Percentiles rank a stretch among this genome's conserved stretches.
These are phyloP conservation scores for Marronus borbonicus DNA, from an alignment of 2,888 invertebrate genomes.

Conservation along the genomic window DNA sequence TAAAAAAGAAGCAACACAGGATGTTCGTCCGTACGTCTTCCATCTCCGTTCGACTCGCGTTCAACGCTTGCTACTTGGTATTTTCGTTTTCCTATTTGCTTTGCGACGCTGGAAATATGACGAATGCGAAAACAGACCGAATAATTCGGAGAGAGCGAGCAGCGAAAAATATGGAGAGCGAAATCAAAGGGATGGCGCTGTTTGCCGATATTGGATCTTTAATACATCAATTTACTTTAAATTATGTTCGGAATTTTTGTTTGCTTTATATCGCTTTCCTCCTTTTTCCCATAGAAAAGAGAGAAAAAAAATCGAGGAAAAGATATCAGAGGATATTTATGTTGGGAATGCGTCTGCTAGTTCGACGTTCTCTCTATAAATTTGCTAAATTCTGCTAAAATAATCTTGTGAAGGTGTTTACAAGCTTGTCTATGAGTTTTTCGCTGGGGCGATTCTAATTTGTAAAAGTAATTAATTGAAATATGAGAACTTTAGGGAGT, in stretches of 20 bases:
- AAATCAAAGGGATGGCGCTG: constrained; percentile 20
- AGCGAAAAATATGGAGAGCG: constrained; percentile 8
- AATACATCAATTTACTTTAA: constrained; percentile 29
- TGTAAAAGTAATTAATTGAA: too few species aligned
- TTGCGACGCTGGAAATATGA: constrained; percentile 13
- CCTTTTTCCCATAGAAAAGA: neutral
- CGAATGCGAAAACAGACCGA: constrained; percentile 11
- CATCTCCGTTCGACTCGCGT: too few species aligned
- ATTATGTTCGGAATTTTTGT: constrained; percentile 28
- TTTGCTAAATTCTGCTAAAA: neutral
- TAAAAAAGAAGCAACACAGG: too few species aligned
- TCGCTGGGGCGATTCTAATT: neutral
- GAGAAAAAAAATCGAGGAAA: neutral
- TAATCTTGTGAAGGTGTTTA: neutral
- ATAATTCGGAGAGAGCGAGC: neutral
- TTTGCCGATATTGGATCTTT: constrained; percentile 25
- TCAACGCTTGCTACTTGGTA: too few species aligned
- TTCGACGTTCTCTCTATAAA: too few species aligned
- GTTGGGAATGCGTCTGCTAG: too few species aligned
- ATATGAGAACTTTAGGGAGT: too few species aligned
- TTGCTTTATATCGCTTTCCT: constrained; percentile 6
- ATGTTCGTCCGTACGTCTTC: too few species aligned
- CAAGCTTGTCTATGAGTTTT: neutral
- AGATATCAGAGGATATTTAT: neutral
- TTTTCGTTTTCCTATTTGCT: neutral